These are phyloP conservation scores for Trachythela sp. DNA, from an alignment of 64 coral and sea anemone species.

Conservation along the genomic window DNA sequence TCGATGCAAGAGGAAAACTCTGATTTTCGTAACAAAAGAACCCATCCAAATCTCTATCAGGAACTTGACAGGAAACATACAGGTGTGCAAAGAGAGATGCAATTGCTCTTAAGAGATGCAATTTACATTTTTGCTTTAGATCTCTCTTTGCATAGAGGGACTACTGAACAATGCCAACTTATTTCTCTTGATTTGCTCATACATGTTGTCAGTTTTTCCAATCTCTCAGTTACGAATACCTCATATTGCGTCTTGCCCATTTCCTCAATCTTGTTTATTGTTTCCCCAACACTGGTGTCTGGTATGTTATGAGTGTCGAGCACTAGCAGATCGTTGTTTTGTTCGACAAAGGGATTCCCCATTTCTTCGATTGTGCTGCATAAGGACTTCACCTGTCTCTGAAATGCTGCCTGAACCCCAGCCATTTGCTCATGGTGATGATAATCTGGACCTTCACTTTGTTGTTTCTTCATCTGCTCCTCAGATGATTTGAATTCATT, in stretches of 20 bases:
- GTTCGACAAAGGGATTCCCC: constrained; percentile 36
- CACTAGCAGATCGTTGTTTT: constrained; percentile 27
- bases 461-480: neutral
- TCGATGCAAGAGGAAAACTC: constrained; percentile 22
- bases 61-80: constrained; percentile 34
- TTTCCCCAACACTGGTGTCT: constrained; percentile 32
- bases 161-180: constrained; percentile 55
- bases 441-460: neutral
- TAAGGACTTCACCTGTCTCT: constrained; percentile 17
- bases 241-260: constrained; percentile 47
- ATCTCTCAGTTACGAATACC: constrained; percentile 46
- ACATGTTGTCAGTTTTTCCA: constrained; percentile 52
- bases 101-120: constrained; percentile 31
- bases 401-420: constrained; percentile 12
- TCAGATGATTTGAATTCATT: neutral
- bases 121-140: constrained; percentile 45
- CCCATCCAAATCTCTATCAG: constrained; percentile 41
- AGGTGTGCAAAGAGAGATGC: constrained; percentile 43
- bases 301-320: constrained; percentile 26
- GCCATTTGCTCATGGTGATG: constrained; percentile 1
- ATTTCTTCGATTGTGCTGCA: constrained; percentile 33
- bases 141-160: constrained; percentile 49
- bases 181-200: constrained; percentile 68
- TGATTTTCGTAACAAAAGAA: constrained; percentile 57
- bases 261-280: constrained; percentile 27